Conservation (phyloP, 2,888 invertebrate genomes). For the Nephrotoma guestfalica region DNA sequence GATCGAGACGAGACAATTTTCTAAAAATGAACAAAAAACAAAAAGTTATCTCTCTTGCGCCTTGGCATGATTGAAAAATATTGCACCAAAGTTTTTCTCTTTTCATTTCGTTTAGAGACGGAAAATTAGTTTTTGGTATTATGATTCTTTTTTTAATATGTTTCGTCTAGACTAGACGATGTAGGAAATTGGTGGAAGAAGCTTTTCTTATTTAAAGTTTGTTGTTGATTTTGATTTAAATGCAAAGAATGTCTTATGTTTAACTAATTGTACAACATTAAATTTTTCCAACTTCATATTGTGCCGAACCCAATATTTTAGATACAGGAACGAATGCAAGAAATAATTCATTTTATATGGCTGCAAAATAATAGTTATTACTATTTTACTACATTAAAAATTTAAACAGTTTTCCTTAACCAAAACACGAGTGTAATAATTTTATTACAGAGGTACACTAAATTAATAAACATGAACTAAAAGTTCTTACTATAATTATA, state of each 20-base stretch:
- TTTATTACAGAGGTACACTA: no score
- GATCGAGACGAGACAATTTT: not conserved
- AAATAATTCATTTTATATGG: no score
- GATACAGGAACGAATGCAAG: no score
- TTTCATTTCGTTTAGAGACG: not conserved
- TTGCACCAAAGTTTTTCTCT: not conserved
- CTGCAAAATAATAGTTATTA: no score
- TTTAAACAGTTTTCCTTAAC: no score
- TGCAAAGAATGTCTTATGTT: not conserved
- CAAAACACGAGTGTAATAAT: no score
- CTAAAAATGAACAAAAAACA: not conserved
- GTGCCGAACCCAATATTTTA: no score
- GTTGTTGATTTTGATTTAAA: not conserved
- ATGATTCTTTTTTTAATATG: not conserved
- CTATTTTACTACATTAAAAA: no score
- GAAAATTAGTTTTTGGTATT: not conserved
- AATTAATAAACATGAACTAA: no score
- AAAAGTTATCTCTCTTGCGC: not conserved
- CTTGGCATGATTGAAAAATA: not conserved
- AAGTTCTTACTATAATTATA: no score
- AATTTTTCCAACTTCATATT: no score
- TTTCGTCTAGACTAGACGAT: not conserved
- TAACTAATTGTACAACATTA: not conserved
- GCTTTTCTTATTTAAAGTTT: not conserved
- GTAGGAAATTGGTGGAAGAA: not conserved